Evolutionary conservation across 2,888 invertebrate genomes (phyloP), one percentile per base, ranked within the genome.

Genomic region (Caenorhabditis wallacei): DNA sequence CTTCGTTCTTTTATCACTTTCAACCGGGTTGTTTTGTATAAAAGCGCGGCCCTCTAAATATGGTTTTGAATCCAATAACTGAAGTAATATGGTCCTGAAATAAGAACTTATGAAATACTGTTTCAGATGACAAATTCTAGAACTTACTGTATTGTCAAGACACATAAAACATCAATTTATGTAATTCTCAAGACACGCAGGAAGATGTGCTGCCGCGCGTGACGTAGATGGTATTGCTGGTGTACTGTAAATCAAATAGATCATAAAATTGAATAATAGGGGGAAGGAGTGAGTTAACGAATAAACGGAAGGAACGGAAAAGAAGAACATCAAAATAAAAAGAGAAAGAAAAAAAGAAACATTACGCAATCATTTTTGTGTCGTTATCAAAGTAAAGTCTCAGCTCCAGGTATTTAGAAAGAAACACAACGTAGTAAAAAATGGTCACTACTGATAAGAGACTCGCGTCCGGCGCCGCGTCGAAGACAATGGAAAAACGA

Each of bases 161-260:
- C 80, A 72, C 80, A 80, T 80, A 80, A 71, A 80, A 71, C 80
- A 80, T 80, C 71, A 72, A 80, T 80, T 51, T 72, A 64, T 70
- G 48, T 46, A 59, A 61, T 53, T 70, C 69, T 24, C 54, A 22
- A 53, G 40, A 66, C 69, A 54, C 69, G 78, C 61, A 18, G 68
- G 37, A 66, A 40, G 57, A 75, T 68, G 66, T 68, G 74, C 64
- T 75, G 74, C 74, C 74, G 74, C 66, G 53, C 74, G 66, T 51
- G 57, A 68, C 68, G 75, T 66, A 59, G 72, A 56, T 68, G 76
- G 76, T 48, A 64, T 56, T 56, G 70, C 51, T 35, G 64, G 66
- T 51, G 48, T 69, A 76, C 76, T 71, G 79, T 57, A 70, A 66
- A 20, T 16, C 20, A 40, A 53, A 16, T 20, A 20, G n/a, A 7